Percentiles rank a stretch among this genome's conserved stretches.
Evolutionary conservation across 2,888 invertebrate species (phyloP).

Genomic region (Pycnomerus fuliginosus): DNA sequence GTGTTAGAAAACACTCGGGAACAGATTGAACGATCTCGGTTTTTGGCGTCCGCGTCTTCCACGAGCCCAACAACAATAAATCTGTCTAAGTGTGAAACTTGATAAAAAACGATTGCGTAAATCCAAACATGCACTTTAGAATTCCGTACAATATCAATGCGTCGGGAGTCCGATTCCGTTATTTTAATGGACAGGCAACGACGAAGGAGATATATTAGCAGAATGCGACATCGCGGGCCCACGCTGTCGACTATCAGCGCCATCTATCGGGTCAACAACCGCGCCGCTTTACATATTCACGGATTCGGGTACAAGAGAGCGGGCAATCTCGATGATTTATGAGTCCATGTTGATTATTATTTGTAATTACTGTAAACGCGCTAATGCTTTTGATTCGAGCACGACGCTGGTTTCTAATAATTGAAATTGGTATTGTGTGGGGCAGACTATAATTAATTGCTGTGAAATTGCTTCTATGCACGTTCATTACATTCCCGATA

Average conservation of each 20-base stretch:
- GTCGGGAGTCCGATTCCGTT: constrained; percentile 37
- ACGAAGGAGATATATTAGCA: constrained; percentile 41
- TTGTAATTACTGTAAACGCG: neutral
- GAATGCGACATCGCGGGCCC: constrained; percentile 43
- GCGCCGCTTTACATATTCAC: constrained; percentile 5
- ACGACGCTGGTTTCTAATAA: neutral
- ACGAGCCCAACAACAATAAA: constrained; percentile 1
- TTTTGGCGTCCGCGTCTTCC: too few relatives aligned
- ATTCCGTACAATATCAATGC: constrained; percentile 37
- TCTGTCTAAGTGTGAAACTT: constrained; percentile 3
- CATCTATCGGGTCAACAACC: constrained; percentile 45
- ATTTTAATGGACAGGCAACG: constrained; percentile 42
- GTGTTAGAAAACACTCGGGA: too few relatives aligned
- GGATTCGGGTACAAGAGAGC: constrained; percentile 8
- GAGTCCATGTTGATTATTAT: too few relatives aligned
- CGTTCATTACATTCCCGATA: too few relatives aligned
- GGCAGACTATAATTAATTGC: constrained; percentile 12
- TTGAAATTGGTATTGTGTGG: constrained; percentile 11
- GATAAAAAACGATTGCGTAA: constrained; percentile 22
- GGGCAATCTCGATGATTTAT: too few relatives aligned
- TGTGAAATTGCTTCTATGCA: constrained; percentile 15
- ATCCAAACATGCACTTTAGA: constrained; percentile 33
- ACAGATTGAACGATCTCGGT: too few relatives aligned
- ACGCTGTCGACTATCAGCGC: constrained; percentile 45
- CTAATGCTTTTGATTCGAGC: constrained; percentile 2